Percentiles rank a stretch among this genome's conserved stretches.
phyloP scores from a whole-genome alignment of 1,140 invertebrate genomes.

The Radopholus similis region DNA sequence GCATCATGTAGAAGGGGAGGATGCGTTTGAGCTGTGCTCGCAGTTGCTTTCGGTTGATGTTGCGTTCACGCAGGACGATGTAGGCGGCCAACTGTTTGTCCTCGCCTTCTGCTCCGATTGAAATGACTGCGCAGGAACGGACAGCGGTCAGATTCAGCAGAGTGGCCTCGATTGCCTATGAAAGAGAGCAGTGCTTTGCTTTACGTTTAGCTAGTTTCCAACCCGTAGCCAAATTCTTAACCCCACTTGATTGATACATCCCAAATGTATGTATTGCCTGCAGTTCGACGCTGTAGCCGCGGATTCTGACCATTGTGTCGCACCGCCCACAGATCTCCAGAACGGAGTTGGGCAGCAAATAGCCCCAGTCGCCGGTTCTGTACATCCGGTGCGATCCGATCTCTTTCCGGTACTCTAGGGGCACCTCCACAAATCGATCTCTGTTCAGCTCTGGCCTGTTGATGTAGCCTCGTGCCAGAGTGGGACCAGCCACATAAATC shows the following conservation, averaged over 20 bases:
- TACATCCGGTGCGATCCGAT: conserved; percentile 60
- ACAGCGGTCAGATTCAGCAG: conserved; percentile 62
- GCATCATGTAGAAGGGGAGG: conserved; percentile 66
- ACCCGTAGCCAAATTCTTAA: neutral
- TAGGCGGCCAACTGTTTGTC: conserved; percentile 65
- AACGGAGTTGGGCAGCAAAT: conserved; percentile 62
- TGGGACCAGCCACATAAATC: conserved; percentile 65
- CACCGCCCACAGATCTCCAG: conserved; percentile 65
- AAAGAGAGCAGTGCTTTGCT: conserved; percentile 29
- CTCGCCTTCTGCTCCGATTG: conserved; percentile 63
- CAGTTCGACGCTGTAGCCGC: conserved; percentile 65
- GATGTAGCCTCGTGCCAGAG: conserved; percentile 64
- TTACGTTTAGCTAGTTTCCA: neutral
- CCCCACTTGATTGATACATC: neutral
- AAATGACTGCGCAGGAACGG: conserved; percentile 62
- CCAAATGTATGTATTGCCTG: conserved; percentile 59
- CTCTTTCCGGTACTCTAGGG: conserved; percentile 41
- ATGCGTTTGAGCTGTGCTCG: conserved; percentile 62
- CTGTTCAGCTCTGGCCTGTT: conserved; percentile 64
- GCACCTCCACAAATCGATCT: conserved; percentile 61
- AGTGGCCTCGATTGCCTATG: conserved; percentile 63
- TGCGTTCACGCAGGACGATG: conserved; percentile 60
- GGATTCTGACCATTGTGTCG: conserved; percentile 65
- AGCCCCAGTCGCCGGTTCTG: conserved; percentile 58
- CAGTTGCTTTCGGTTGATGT: conserved; percentile 60